Percentiles rank a stretch among this genome's conserved stretches.
Conservation (phyloP, 37 sponge, comb jelly and placozoan species). For the Chondrosia reniformis region DNA sequence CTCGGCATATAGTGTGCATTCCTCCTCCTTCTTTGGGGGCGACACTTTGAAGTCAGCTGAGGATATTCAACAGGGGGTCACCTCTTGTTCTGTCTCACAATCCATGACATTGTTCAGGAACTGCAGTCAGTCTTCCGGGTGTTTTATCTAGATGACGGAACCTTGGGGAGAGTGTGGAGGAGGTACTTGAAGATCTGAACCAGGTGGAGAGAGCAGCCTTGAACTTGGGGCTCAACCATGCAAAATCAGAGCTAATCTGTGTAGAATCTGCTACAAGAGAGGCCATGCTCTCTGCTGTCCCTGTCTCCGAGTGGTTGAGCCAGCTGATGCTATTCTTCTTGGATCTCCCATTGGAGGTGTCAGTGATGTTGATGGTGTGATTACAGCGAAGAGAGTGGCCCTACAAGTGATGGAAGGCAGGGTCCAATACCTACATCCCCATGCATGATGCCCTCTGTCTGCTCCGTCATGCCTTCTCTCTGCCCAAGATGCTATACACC, state of each 20-base stretch:
- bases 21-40: neutral
- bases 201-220: neutral
- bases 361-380: neutral
- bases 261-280: neutral
- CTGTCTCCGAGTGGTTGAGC: neutral
- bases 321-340: neutral
- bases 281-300: neutral
- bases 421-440: constrained; percentile 12
- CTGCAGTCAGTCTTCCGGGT: neutral
- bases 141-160: neutral
- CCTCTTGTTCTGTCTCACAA: no score
- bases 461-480: constrained; percentile 27
- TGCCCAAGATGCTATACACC: constrained; percentile 35
- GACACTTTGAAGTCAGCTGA: neutral
- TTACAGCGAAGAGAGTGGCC: neutral
- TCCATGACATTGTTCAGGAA: neutral
- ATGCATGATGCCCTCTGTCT: constrained; percentile 40
- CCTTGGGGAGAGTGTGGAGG: neutral
- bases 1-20: neutral
- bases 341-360: neutral
- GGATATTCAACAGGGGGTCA: no score
- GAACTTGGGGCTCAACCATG: neutral
- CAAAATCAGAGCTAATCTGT: neutral
- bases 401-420: constrained; percentile 13
- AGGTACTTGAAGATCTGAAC: neutral